Evolutionary conservation across 1,140 invertebrate species (phyloP).

Genomic region (Pectinophora gossypiella): DNA sequence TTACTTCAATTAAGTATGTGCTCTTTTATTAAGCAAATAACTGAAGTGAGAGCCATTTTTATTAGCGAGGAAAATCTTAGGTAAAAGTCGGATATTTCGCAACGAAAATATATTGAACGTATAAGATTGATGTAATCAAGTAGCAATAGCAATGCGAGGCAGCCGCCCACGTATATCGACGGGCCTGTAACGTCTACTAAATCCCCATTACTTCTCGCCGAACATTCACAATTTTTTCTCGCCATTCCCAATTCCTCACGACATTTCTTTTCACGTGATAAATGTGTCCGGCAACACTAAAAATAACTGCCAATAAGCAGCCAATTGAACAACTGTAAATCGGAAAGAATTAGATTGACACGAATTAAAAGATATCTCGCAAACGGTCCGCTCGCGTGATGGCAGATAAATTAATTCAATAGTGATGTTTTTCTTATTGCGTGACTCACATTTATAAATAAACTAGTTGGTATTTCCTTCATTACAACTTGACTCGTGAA

Average conservation of each 20-base stretch:
- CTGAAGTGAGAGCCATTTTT: too few species aligned
- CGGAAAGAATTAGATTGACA: not conserved
- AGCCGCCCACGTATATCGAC: not conserved
- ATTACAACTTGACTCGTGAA: too few species aligned
- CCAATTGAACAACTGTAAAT: not conserved
- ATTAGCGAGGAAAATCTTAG: too few species aligned
- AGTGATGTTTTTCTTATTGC: not conserved
- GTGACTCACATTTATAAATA: not conserved
- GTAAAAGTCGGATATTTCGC: too few species aligned
- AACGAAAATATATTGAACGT: too few species aligned
- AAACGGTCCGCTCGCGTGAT: not conserved
- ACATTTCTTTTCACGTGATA: conserved; percentile 4
- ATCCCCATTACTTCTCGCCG: conserved; percentile 1
- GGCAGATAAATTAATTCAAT: not conserved
- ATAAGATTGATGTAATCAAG: too few species aligned
- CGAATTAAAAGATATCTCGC: not conserved
- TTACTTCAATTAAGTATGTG: too few species aligned
- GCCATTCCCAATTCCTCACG: not conserved
- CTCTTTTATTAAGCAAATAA: too few species aligned
- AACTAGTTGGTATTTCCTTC: too few species aligned
- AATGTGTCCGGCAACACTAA: not conserved
- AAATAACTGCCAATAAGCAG: not conserved
- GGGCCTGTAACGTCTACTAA: not conserved
- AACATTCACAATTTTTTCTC: not conserved
- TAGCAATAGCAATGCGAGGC: too few species aligned